phyloP scores from a whole-genome alignment of 2,113 vertebrate species.

The Catharus fuscescens region DNA sequence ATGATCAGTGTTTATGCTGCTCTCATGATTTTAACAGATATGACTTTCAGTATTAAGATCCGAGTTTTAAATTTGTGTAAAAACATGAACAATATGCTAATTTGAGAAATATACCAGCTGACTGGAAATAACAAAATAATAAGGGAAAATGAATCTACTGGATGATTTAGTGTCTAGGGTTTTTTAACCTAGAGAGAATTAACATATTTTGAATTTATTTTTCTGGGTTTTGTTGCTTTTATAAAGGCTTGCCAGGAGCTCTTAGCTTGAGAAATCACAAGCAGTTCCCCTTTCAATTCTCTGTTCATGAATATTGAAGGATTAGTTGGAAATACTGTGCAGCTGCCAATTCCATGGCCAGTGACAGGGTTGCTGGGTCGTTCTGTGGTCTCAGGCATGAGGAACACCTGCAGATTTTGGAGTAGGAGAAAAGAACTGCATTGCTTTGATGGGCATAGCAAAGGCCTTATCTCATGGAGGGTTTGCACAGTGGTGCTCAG shows the following conservation, averaged over 20 bases:
- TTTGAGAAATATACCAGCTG: not conserved
- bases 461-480: not conserved
- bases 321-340: not conserved
- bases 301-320: not conserved
- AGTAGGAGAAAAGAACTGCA: not conserved
- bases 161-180: not conserved
- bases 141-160: not conserved
- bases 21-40: not conserved
- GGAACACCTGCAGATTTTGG: not conserved
- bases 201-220: not conserved
- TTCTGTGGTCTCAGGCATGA: not conserved
- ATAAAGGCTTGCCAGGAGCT: not conserved
- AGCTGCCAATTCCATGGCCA: not conserved
- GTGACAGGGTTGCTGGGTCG: not conserved
- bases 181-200: not conserved
- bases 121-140: not conserved
- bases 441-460: accelerated
- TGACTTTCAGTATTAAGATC: not conserved
- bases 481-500: not conserved
- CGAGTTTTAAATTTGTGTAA: not conserved
- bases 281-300: not conserved
- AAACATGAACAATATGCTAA: not conserved
- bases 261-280: not conserved
- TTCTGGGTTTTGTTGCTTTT: not conserved
- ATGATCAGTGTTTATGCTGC: not conserved